Evolutionary conservation across 1,140 invertebrate species (phyloP), one percentile per base, ranked within the genome.

Genomic region (Caenorhabditis inopinata): DNA sequence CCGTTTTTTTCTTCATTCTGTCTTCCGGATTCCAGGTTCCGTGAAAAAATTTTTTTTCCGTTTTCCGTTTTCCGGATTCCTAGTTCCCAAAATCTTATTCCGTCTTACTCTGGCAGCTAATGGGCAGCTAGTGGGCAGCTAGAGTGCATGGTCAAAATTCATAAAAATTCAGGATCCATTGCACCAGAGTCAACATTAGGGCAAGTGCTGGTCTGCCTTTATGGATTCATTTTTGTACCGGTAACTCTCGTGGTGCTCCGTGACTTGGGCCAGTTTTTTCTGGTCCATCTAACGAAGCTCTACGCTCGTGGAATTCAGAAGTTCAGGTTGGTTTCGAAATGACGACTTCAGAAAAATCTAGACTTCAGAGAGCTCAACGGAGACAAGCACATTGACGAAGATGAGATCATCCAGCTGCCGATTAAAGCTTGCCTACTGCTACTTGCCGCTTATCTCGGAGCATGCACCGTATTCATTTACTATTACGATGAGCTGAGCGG

Each of bases 231-330:
- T 21, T 81, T 76, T 53, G 51, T 81, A 3, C 80, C 80, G 0
- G 49, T 81, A 14, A 81, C 80, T 9, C 38, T 81, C 1, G 80
- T 81, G 18, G 74, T 80, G 38, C 21, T 81, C 14, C 38, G 80
- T 29, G 80, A 81, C 23, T 21, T 81, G 16, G 80, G 80, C 23
- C 80, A 81, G 32, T 53, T 76, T 5, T 58, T 78, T 18, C 49
- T 81, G 27, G 80, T 81, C 9, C 48, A 76, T 47, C n/a, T 81
- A 16, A 81, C 80, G 14, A 81, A 81, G 27, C 29, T 81, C 4
- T 81, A 81, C 49, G 76, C 79, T 42, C 27, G 51, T 16, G 14
- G 25, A 11, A 73, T 75, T 3, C 46, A 47, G 27, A 18, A 18
- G 25, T 49, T 80, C 42, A 74, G 62, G 73, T 80, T 7, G 38